phyloP scores from a whole-genome alignment of 2,113 vertebrate genomes.

The Morone chrysops region DNA sequence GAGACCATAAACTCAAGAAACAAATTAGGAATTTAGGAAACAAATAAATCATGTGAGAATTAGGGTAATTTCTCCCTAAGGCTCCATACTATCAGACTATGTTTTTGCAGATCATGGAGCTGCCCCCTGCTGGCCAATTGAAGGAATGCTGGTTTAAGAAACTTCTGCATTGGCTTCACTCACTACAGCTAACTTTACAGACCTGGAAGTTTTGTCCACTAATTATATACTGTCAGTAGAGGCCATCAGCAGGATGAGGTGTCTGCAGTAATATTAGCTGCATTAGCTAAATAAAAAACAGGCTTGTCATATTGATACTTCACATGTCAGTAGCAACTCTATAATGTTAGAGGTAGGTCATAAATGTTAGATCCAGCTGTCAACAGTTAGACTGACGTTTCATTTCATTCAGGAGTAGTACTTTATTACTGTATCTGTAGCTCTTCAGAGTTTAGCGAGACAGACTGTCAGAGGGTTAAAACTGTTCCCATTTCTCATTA shows the following conservation, averaged over 20 bases:
- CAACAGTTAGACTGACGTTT: background rate
- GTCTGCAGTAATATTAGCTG: background rate
- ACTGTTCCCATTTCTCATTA: background rate
- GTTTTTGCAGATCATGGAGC: too few relatives aligned
- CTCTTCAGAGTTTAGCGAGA: background rate
- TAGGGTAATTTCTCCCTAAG: too few relatives aligned
- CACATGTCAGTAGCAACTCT: background rate
- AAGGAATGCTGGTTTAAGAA: too few relatives aligned
- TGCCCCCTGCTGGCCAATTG: too few relatives aligned
- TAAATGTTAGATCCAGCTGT: background rate
- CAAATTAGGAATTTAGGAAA: too few relatives aligned
- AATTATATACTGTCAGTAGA: background rate
- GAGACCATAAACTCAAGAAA: too few relatives aligned
- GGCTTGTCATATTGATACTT: background rate
- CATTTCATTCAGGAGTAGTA: background rate
- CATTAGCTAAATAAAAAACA: background rate
- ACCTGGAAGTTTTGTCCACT: too few relatives aligned
- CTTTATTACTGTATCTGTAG: background rate
- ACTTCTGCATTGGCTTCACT: too few relatives aligned
- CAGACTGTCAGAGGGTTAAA: background rate
- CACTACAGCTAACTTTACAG: too few relatives aligned
- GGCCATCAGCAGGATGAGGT: background rate
- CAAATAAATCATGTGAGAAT: too few relatives aligned
- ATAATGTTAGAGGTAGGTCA: too few relatives aligned
- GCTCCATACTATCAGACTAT: too few relatives aligned